Conservation (phyloP, 2,113 vertebrate species). For the Campylorhamphus procurvoides region DNA sequence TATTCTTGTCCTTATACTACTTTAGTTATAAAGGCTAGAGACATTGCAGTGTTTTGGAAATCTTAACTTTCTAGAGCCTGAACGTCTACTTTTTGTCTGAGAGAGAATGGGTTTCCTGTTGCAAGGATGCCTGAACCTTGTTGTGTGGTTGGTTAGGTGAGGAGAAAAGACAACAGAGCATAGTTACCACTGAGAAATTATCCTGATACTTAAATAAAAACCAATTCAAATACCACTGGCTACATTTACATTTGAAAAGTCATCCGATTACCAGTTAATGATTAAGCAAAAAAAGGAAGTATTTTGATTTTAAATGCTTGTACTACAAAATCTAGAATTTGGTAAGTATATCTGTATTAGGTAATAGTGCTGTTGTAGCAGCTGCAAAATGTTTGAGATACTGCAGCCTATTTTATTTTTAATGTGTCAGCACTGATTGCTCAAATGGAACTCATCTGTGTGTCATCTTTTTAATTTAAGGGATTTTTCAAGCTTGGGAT, state of each 20-base stretch:
- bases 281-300: not conserved
- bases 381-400: constrained; percentile 4
- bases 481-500: not conserved
- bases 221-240: not conserved
- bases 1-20: not conserved
- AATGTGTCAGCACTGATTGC: not conserved
- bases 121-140: not conserved
- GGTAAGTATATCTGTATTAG: not conserved
- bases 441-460: not conserved
- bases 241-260: not conserved
- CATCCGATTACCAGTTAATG: not conserved
- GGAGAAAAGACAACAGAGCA: not conserved
- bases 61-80: not conserved
- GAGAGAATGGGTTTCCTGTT: not conserved
- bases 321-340: not conserved
- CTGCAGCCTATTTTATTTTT: not conserved
- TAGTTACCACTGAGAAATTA: not conserved
- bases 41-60: not conserved
- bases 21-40: not conserved
- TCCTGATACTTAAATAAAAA: not conserved
- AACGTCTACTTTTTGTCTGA: not conserved
- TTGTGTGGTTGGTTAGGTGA: not conserved
- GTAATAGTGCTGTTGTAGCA: not conserved
- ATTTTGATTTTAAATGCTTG: not conserved
- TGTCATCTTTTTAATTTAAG: constrained; percentile 10